Conservation (phyloP, 2,113 vertebrate genomes). For the Seriola dumerili region DNA sequence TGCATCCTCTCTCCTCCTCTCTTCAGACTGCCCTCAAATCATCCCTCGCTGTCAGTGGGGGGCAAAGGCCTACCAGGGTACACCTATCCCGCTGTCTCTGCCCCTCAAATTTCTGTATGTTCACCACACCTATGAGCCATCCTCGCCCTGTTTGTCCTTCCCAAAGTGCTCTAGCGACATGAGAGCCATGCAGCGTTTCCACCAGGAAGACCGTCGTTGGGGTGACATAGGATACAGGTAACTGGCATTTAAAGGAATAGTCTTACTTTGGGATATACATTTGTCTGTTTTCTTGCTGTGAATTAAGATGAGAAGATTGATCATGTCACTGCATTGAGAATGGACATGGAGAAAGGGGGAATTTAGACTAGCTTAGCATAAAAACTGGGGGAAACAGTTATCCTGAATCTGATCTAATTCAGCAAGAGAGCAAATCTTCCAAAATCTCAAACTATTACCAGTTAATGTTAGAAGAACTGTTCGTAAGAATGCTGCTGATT, state of each 20-base stretch:
- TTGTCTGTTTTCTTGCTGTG: not conserved
- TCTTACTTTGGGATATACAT: not conserved
- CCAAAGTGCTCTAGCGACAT: constrained; percentile 82
- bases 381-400: no score
- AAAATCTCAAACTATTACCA: no score
- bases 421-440: no score
- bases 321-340: no score
- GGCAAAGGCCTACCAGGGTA: constrained; percentile 82
- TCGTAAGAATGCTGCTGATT: no score
- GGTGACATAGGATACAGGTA: constrained; percentile 93
- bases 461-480: no score
- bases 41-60: constrained; percentile 92
- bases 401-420: no score
- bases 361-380: no score
- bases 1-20: not conserved
- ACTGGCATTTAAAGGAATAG: not conserved
- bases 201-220: constrained; percentile 88
- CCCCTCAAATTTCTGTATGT: constrained; percentile 88
- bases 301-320: no score
- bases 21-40: constrained; percentile 90
- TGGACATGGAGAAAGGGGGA: no score
- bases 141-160: constrained; percentile 86
- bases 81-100: constrained; percentile 73
- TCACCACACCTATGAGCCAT: constrained; percentile 90
- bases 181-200: constrained; percentile 91